phyloP scores from a whole-genome alignment of 2,113 vertebrate species.

The Dascyllus trimaculatus region DNA sequence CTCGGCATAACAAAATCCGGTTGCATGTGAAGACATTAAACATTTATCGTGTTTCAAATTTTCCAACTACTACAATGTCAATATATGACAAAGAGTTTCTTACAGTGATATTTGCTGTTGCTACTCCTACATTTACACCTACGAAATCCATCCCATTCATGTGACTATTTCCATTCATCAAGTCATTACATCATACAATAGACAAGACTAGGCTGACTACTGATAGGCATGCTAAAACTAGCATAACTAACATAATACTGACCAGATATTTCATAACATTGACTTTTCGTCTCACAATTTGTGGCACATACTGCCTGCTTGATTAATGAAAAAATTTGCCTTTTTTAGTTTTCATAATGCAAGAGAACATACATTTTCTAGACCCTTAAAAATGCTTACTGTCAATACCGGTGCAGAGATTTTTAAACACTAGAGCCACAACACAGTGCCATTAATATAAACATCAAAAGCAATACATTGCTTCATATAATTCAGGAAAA shows the following conservation, averaged over 20 bases:
- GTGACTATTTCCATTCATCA: conserved; percentile 31
- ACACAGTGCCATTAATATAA: not conserved
- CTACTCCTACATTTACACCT: conserved; percentile 11
- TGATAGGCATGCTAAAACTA: not conserved
- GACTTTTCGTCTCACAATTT: not conserved
- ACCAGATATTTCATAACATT: not conserved
- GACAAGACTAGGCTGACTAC: conserved; percentile 6
- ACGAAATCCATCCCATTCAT: conserved; percentile 26
- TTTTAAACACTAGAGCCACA: no score
- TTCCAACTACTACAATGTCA: conserved; percentile 40
- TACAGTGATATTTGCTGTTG: conserved; percentile 12
- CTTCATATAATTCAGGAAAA: not conserved
- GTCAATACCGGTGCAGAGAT: no score
- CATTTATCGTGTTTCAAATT: conserved; percentile 13
- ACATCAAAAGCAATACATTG: not conserved
- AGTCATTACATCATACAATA: conserved; percentile 15
- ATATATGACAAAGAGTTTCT: conserved; percentile 32
- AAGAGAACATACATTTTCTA: no score
- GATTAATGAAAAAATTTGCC: not conserved
- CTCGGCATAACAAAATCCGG: conserved; percentile 25
- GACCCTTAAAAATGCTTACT: no score
- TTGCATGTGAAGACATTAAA: conserved; percentile 19
- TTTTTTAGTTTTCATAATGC: not conserved
- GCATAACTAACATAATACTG: not conserved
- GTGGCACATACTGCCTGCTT: not conserved